phyloP scores from a whole-genome alignment of 2,888 invertebrate genomes.

The Lymantria monacha region DNA sequence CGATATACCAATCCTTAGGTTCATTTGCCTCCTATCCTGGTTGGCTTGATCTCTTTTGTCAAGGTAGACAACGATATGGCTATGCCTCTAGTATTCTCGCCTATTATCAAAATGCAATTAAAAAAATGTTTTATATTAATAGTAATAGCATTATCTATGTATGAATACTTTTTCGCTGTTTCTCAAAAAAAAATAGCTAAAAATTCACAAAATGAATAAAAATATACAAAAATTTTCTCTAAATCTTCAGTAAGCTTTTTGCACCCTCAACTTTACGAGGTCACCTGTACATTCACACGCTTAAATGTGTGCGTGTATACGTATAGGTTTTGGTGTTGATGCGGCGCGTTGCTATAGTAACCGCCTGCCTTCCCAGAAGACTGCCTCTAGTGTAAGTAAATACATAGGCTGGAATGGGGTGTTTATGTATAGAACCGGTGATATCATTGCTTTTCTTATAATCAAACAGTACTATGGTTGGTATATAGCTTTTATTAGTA shows the following conservation, averaged over 20 bases:
- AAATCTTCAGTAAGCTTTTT: constrained; percentile 17
- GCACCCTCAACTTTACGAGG: constrained; percentile 38
- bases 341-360: constrained; percentile 73
- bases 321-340: constrained; percentile 66
- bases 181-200: no score
- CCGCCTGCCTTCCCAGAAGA: constrained; percentile 72
- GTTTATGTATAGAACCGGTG: not conserved
- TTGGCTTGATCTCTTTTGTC: no score
- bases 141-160: no score
- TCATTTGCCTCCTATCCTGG: no score
- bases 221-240: not conserved
- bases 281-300: constrained; percentile 74
- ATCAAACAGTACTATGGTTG: not conserved
- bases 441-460: not conserved
- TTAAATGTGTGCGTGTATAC: constrained; percentile 37
- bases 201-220: no score
- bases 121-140: no score
- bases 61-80: no score
- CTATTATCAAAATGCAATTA: no score
- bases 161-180: no score
- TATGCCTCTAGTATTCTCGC: no score
- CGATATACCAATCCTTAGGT: no score
- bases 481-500: no score
- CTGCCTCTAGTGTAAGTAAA: constrained; percentile 6
- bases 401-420: constrained; percentile 2